Percentiles rank a stretch among this genome's conserved stretches.
Conservation (phyloP, 2,113 vertebrate species). For the Vulpes vulpes region DNA sequence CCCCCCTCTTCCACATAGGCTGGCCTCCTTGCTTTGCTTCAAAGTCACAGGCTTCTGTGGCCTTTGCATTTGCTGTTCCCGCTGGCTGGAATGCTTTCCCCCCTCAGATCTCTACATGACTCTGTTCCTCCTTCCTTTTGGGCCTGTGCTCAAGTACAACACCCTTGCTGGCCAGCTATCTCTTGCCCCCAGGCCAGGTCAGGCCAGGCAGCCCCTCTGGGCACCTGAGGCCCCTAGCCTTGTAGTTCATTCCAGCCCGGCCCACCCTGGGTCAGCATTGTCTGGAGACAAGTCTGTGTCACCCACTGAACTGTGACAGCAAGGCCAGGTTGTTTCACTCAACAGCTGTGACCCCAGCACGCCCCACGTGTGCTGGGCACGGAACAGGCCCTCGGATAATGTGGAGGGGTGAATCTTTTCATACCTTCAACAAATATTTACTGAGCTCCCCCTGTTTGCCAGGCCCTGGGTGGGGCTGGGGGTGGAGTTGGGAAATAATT, state of each 20-base stretch:
- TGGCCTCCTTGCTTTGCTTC: neutral
- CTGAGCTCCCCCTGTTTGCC: neutral
- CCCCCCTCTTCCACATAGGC: neutral
- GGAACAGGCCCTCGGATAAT: neutral
- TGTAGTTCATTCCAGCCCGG: neutral
- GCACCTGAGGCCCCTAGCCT: neutral
- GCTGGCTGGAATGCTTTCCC: neutral
- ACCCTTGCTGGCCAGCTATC: neutral
- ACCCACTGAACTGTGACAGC: neutral
- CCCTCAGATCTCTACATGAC: neutral
- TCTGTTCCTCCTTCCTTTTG: neutral
- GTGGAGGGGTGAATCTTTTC: neutral
- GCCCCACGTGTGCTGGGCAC: neutral
- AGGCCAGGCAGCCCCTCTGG: neutral
- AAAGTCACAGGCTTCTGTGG: neutral
- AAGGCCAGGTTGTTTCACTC: neutral
- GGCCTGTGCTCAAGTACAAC: neutral
- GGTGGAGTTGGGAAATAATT: neutral
- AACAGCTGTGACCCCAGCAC: neutral
- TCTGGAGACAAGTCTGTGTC: neutral
- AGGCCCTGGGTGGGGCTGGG: neutral
- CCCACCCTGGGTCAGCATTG: neutral
- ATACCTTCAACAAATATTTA: neutral
- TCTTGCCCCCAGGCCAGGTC: neutral
- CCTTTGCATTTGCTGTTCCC: neutral